phyloP scores from a whole-genome alignment of 2,888 invertebrate genomes.

The Drosophila merina region DNA sequence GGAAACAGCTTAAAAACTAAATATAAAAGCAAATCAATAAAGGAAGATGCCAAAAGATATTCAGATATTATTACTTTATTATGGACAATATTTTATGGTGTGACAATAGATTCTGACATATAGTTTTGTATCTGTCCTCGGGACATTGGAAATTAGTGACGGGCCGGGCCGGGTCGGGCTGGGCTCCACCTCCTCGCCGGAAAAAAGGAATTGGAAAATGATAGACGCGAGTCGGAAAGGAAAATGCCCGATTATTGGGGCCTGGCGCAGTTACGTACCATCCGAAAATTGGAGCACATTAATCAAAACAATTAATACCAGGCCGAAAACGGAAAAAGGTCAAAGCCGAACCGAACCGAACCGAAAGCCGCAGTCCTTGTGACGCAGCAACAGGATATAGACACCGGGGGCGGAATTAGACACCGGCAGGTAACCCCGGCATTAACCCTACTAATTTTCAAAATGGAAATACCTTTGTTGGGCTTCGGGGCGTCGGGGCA shows the following conservation, averaged over 20 bases:
- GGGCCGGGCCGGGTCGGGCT: background rate
- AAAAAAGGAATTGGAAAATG: slow-evolving; percentile 8
- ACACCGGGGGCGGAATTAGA: slow-evolving; percentile 10
- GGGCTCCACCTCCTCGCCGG: background rate
- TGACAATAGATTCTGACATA: background rate
- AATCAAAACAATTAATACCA: slow-evolving; percentile 71
- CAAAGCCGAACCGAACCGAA: slow-evolving; percentile 10
- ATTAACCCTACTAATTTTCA: slow-evolving; percentile 57
- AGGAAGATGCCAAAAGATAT: slow-evolving; percentile 1
- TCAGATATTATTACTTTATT: background rate
- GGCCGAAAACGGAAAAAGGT: slow-evolving; percentile 34
- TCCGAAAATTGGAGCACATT: slow-evolving; percentile 68
- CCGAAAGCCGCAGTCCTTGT: background rate
- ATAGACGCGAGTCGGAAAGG: slow-evolving; percentile 19
- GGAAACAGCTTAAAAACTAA: slow-evolving; percentile 1
- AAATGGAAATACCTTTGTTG: slow-evolving; percentile 40
- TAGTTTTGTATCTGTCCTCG: slow-evolving; percentile 11
- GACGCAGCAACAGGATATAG: slow-evolving; percentile 14
- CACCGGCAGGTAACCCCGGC: slow-evolving; percentile 8
- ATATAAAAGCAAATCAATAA: slow-evolving; percentile 23
- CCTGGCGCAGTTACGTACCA: slow-evolving; percentile 57
- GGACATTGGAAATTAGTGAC: slow-evolving; percentile 7
- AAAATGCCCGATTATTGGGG: slow-evolving; percentile 39
- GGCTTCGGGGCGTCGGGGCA: background rate
- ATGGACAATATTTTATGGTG: background rate